A percentile compares a stretch with the other conserved stretches of the same genome.
Conservation (phyloP, 1,140 invertebrate species). For the Sminthurinus signatus region DNA sequence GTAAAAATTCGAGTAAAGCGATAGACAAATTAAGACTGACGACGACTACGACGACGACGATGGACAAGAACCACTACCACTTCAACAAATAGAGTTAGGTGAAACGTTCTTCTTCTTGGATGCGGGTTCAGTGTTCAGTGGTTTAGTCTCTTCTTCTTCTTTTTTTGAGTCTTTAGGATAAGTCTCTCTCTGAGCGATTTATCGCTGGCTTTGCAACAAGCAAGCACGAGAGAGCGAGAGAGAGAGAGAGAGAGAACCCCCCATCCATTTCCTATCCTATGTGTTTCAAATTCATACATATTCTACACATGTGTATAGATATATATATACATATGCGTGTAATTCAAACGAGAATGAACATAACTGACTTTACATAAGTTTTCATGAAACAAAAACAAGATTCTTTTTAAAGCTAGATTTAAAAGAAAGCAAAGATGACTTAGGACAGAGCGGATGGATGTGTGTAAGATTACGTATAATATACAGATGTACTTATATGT, state of each 20-base stretch:
- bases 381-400: slow-evolving; percentile 11
- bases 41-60: no score
- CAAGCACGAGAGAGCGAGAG: neutral
- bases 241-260: slow-evolving; percentile 5
- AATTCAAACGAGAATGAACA: neutral
- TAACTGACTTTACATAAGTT: neutral
- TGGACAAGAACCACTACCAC: no score
- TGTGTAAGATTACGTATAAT: no score
- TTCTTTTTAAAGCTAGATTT: neutral
- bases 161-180: no score
- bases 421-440: slow-evolving; percentile 3
- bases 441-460: slow-evolving; percentile 1
- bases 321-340: neutral
- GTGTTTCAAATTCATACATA: neutral
- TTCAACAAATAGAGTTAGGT: no score
- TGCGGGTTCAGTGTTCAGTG: no score
- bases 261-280: slow-evolving; percentile 1
- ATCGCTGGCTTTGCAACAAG: neutral
- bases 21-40: no score
- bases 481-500: no score
- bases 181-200: no score
- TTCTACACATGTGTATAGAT: neutral
- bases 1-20: no score
- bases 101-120: no score
- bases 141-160: no score